Base-by-base conservation (phyloP, 2,888 invertebrate genomes). In the Chaetoderma sp. region DNA sequence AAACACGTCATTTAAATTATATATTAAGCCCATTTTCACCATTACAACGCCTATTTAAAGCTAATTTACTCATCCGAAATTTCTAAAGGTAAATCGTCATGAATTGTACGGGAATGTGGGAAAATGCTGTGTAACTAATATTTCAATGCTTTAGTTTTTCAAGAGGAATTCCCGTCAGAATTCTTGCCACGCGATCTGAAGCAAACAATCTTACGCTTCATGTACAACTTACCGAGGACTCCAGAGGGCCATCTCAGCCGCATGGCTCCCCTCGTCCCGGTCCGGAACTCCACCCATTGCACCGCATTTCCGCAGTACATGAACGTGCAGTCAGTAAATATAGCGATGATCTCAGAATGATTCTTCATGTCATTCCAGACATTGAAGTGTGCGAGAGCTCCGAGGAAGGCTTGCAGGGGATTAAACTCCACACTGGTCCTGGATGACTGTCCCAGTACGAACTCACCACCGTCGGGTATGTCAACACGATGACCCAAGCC, bases 201-300 rank as follows among this genome's bases (percentile, higher is more conserved):
- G n/a, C n/a, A n/a, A n/a, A n/a, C n/a, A n/a, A n/a, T n/a, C n/a
- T n/a, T n/a, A n/a, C n/a, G n/a, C n/a, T n/a, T n/a, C n/a, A n/a
- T n/a, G n/a, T n/a, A n/a, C 1, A 3, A 71, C 77, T 68, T 65
- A 80, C 80, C 67, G 42, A 77, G 62, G 30, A 82, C 76, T 21
- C 79, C 78, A 2, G 86, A 83, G 0, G 87, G 86, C 87, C 86
- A 87, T 42, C 82, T 70, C 70, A 86, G 79, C 50, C 75, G 75
- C 76, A 86, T 78, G 4, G 78, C 78, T 0, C 87, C 86, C 25
- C 86, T 70, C 0, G 86, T 86, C 2, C 86, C 87, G 30, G 80
- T 76, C 25, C 86, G 71, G 66, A 87, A 84, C 65, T 86, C 84
- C 36, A 82, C 83, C 87, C 87, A 87, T 68, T 86, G 81, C 1